phyloP scores from a whole-genome alignment of 2,797 vertebrate genomes.

The Knipowitschia caucasica region DNA sequence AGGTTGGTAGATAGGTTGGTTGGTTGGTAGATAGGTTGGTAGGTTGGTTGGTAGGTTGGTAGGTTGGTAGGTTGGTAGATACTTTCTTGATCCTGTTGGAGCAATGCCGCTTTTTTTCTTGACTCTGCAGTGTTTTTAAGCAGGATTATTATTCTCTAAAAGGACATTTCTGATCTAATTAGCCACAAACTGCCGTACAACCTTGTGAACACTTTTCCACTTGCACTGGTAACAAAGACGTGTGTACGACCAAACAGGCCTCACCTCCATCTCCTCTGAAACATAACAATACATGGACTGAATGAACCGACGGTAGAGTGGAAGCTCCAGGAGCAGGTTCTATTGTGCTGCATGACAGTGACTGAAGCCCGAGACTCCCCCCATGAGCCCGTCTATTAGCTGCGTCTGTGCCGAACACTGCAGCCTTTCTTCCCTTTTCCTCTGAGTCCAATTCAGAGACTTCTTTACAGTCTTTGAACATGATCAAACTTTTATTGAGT shows the following conservation, averaged over 20 bases:
- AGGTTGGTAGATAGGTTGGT: too few species aligned
- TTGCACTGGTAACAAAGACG: slow-evolving; percentile 13
- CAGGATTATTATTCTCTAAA: too few species aligned
- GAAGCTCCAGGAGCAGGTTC: slow-evolving; percentile 30
- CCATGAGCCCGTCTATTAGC: slow-evolving; percentile 56
- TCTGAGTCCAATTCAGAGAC: slow-evolving; percentile 68
- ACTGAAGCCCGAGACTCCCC: slow-evolving; percentile 59
- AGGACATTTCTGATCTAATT: neutral
- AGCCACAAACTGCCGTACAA: neutral
- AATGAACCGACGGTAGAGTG: slow-evolving; percentile 46
- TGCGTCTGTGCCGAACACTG: slow-evolving; percentile 75
- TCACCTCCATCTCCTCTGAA: slow-evolving; percentile 32
- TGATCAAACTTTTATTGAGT: slow-evolving; percentile 68
- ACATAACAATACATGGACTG: slow-evolving; percentile 35
- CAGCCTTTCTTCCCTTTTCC: slow-evolving; percentile 63
- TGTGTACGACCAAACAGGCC: slow-evolving; percentile 9
- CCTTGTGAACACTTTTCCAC: neutral
- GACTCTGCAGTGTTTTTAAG: too few species aligned
- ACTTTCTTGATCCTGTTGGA: too few species aligned
- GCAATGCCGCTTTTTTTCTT: too few species aligned
- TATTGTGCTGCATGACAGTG: slow-evolving; percentile 67
- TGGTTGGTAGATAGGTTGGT: too few species aligned
- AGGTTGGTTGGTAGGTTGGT: too few species aligned
- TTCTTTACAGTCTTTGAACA: slow-evolving; percentile 73
- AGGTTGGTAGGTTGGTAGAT: too few species aligned